These are phyloP conservation scores for Rhipidura dahli DNA, from an alignment of 2,113 vertebrate species.

Conservation along the genomic window DNA sequence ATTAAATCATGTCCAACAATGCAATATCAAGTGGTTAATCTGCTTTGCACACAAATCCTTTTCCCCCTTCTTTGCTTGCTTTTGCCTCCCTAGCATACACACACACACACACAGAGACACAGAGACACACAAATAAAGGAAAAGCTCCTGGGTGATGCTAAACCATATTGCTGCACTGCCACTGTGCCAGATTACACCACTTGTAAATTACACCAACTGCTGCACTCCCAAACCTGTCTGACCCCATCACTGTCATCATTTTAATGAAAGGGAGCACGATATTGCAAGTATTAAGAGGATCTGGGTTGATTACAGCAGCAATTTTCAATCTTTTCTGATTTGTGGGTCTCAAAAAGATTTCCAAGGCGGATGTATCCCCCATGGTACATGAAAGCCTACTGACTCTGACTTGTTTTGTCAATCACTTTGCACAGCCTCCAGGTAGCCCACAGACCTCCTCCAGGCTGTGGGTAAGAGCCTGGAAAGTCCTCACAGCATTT, in stretches of 20 bases:
- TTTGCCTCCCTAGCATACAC: neutral
- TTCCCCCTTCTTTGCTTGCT: neutral
- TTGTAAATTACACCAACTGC: neutral
- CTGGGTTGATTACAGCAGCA: neutral
- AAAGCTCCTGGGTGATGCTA: neutral
- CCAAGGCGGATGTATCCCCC: neutral
- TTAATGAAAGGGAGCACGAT: neutral
- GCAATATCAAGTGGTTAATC: neutral
- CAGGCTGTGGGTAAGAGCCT: neutral
- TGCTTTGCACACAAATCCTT: neutral
- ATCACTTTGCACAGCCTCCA: neutral
- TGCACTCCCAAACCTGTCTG: neutral
- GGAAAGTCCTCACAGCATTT: neutral
- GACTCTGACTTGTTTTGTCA: neutral
- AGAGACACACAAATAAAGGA: neutral
- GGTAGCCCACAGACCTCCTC: neutral
- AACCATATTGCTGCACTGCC: neutral
- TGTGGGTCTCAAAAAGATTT: neutral
- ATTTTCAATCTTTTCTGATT: slow-evolving; percentile 1
- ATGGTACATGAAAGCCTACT: neutral
- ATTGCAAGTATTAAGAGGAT: neutral
- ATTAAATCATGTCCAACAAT: neutral
- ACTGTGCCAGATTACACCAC: neutral
- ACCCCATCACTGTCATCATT: neutral
- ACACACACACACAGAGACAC: neutral